Conservation (phyloP, 2,888 invertebrate species). For the Prosopocoilus inquinatus region DNA sequence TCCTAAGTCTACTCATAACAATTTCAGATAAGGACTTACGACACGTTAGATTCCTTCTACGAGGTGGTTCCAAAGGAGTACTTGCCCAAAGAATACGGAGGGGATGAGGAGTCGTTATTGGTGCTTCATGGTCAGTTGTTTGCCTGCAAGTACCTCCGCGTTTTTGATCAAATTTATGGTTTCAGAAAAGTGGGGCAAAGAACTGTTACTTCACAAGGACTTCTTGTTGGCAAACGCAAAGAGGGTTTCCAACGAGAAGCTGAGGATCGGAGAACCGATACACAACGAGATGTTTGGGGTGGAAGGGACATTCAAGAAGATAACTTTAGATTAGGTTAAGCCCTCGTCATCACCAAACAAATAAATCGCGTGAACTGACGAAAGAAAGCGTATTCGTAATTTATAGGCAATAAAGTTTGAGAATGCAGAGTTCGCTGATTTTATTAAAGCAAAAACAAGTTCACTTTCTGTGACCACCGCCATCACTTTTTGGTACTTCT, state of each 20-base stretch:
- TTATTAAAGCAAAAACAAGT: too few species aligned
- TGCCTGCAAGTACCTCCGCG: too few species aligned
- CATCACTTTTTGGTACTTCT: too few species aligned
- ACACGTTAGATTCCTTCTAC: conserved; percentile 9
- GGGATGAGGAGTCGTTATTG: background rate
- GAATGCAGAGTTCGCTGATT: too few species aligned
- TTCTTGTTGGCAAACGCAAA: background rate
- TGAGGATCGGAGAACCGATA: background rate
- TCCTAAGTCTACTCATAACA: background rate
- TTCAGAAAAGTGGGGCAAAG: background rate
- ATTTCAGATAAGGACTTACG: background rate
- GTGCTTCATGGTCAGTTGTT: background rate
- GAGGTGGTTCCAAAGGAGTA: conserved; percentile 5
- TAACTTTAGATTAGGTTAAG: background rate
- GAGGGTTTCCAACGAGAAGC: background rate
- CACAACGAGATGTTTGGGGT: background rate
- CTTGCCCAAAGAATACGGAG: conserved; percentile 15
- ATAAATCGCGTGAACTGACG: too few species aligned
- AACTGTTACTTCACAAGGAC: background rate
- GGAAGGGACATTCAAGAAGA: background rate
- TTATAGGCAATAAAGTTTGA: too few species aligned
- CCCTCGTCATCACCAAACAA: too few species aligned
- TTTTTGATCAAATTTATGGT: background rate
- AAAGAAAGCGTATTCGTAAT: too few species aligned
- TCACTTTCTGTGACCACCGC: too few species aligned